Evolutionary conservation across 2,888 invertebrate genomes (phyloP).

Genomic region (Lasius fuliginosus): DNA sequence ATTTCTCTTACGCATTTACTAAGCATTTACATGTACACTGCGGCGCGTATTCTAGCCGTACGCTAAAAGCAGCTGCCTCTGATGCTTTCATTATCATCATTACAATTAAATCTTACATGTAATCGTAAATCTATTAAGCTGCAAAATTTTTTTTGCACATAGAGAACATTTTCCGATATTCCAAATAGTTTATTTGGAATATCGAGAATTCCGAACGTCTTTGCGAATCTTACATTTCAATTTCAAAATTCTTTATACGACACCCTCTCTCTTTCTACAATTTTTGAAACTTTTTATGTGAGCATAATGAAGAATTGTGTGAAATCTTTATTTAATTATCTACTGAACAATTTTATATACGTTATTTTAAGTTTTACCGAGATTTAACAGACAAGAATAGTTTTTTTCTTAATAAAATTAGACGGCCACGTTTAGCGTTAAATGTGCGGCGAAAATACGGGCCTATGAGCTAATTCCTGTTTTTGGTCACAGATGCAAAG

Average conservation of each 20-base stretch:
- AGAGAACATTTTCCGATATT: not conserved
- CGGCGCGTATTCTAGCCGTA: conserved; percentile 11
- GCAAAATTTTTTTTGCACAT: not conserved
- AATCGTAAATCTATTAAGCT: not conserved
- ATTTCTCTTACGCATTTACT: conserved; percentile 73
- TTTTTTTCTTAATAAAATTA: not conserved
- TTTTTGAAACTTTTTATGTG: not conserved
- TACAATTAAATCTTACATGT: not conserved
- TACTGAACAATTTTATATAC: conserved; percentile 11
- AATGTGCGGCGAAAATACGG: conserved; percentile 24
- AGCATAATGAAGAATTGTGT: not conserved
- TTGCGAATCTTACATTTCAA: not conserved
- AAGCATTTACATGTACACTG: conserved; percentile 79
- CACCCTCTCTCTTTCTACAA: not conserved
- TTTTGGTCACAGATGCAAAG: conserved; percentile 71
- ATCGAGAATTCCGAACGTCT: not conserved
- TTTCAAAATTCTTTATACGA: not conserved
- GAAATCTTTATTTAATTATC: conserved; percentile 6
- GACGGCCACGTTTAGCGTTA: conserved; percentile 13
- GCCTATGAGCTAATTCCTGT: conserved; percentile 64
- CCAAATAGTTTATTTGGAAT: not conserved
- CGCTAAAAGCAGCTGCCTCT: conserved; percentile 6
- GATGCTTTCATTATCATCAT: not conserved
- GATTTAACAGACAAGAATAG: not conserved
- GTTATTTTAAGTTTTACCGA: not conserved